phyloP scores from a whole-genome alignment of 2,113 vertebrate genomes.

The Tinamus guttatus region DNA sequence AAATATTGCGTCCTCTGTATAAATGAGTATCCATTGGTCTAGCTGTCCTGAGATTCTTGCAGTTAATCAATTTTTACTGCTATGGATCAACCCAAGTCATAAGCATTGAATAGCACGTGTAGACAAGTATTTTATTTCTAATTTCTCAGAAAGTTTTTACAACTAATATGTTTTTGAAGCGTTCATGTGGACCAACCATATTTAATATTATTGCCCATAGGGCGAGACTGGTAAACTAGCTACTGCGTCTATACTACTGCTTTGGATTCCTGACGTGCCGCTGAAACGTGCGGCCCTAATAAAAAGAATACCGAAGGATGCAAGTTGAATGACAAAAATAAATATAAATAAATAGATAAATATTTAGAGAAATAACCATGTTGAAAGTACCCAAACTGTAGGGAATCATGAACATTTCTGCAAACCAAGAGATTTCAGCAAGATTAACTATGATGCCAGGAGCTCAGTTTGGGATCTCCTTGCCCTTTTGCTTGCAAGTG shows the following conservation, averaged over 20 bases:
- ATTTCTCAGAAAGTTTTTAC: background rate
- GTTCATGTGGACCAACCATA: background rate
- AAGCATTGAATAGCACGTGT: background rate
- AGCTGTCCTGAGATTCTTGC: background rate
- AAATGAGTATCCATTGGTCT: background rate
- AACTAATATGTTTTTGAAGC: background rate
- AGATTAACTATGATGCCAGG: background rate
- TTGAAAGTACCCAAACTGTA: background rate
- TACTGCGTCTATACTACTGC: background rate
- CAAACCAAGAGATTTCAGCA: background rate
- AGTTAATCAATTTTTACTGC: background rate
- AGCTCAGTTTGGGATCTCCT: background rate
- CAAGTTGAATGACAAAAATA: background rate
- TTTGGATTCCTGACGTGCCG: background rate
- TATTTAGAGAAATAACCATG: background rate
- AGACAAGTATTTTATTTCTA: background rate
- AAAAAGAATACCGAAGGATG: background rate
- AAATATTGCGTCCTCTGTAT: constrained; percentile 6
- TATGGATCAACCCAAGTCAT: background rate
- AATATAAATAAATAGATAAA: too few species aligned
- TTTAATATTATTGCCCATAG: background rate
- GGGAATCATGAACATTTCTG: background rate
- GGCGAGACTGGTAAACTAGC: background rate
- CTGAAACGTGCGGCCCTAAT: background rate
- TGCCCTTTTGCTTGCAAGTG: background rate